A percentile compares a stretch with the other conserved stretches of the same genome.
Evolutionary conservation across 2,113 vertebrate species (phyloP).

Genomic region (Colossoma macropomum): DNA sequence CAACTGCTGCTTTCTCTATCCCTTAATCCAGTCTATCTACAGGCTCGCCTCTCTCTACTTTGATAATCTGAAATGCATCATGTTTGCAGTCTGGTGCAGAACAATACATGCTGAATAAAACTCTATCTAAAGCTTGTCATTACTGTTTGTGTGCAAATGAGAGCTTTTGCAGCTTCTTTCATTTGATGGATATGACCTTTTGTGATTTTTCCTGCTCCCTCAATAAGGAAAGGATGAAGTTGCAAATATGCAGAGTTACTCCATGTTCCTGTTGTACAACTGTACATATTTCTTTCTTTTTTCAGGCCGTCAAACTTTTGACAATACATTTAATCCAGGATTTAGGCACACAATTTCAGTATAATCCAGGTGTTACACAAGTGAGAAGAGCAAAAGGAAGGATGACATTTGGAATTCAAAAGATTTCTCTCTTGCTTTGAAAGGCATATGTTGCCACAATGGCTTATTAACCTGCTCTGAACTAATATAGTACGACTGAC

Average conservation of each 20-base stretch:
- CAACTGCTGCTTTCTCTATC: conserved; percentile 15
- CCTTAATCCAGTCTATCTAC: conserved; percentile 19
- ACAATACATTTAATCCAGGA: conserved; percentile 33
- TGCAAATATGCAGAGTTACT: background rate
- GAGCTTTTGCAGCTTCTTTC: background rate
- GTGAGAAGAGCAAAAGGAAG: conserved; percentile 17
- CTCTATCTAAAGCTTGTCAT: conserved; percentile 4
- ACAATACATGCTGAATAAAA: conserved; percentile 27
- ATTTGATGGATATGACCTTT: conserved; percentile 7
- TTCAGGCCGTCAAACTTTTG: background rate
- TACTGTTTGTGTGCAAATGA: background rate
- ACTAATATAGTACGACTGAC: background rate
- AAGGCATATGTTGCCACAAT: conserved; percentile 5
- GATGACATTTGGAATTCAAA: conserved; percentile 20
- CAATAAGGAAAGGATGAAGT: background rate
- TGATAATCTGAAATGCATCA: conserved; percentile 22
- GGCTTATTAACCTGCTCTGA: conserved; percentile 13
- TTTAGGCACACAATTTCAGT: background rate
- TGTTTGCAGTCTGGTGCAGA: background rate
- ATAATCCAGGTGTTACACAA: conserved; percentile 22
- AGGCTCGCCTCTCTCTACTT: conserved; percentile 17
- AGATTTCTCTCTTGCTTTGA: conserved; percentile 8
- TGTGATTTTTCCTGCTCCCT: background rate
- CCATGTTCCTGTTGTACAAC: background rate
- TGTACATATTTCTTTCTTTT: background rate